Conservation (phyloP, 1,140 invertebrate genomes). For the Microplitis mediator region DNA sequence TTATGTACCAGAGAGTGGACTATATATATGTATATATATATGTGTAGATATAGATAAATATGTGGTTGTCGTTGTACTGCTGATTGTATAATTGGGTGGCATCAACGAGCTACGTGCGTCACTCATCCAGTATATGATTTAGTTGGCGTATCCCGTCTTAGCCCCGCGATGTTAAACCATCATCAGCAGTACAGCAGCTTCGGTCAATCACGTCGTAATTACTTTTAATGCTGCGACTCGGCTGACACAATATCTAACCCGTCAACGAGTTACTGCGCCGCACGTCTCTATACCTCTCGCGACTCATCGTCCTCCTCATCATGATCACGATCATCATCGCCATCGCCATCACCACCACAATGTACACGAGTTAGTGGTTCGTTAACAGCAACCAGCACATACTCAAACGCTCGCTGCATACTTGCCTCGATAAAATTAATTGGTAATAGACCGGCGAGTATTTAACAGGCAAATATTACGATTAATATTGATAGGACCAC, state of each 20-base stretch:
- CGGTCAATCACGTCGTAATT: slow-evolving; percentile 63
- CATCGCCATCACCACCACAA: too few relatives aligned
- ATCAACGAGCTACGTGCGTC: slow-evolving; percentile 61
- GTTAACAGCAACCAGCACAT: neutral
- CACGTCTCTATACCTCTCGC: neutral
- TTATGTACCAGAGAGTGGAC: too few relatives aligned
- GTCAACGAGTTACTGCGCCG: slow-evolving; percentile 7
- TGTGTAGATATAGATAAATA: slow-evolving; percentile 30
- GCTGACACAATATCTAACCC: slow-evolving; percentile 62
- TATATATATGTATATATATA: too few relatives aligned
- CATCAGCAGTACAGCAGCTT: slow-evolving; percentile 47
- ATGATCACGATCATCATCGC: neutral
- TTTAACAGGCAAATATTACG: slow-evolving; percentile 51
- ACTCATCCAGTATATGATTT: slow-evolving; percentile 55
- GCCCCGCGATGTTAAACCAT: neutral
- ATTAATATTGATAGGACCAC: slow-evolving; percentile 58
- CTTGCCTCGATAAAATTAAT: slow-evolving; percentile 63
- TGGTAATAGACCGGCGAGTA: slow-evolving; percentile 57
- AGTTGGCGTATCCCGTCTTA: slow-evolving; percentile 38
- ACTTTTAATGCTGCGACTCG: slow-evolving; percentile 62
- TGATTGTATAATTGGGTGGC: slow-evolving; percentile 62
- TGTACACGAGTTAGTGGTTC: neutral
- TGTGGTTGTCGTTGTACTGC: slow-evolving; percentile 37
- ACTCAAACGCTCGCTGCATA: slow-evolving; percentile 49
- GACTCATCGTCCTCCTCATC: neutral